These are phyloP conservation scores for Sinotaia quadrata DNA, from an alignment of 2,888 invertebrate genomes.

Conservation along the genomic window DNA sequence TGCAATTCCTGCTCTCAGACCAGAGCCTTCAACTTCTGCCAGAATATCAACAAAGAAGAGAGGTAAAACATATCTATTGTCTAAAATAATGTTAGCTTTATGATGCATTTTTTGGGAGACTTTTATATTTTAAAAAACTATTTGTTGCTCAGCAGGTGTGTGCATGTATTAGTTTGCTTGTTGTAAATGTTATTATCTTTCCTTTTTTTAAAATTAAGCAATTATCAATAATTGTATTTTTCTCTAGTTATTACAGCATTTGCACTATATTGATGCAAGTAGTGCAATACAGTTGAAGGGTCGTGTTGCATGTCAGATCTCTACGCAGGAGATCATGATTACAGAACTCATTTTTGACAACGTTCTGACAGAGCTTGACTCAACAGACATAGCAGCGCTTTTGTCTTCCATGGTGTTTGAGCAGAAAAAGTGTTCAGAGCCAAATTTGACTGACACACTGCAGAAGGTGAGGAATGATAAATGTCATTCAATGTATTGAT, in stretches of 20 bases:
- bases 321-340: conserved; percentile 85
- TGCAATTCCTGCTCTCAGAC: conserved; percentile 85
- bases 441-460: conserved; percentile 77
- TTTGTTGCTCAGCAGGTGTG: too few relatives aligned
- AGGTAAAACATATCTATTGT: conserved; percentile 66
- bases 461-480: conserved; percentile 76
- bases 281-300: conserved; percentile 80
- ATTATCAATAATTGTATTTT: conserved; percentile 21
- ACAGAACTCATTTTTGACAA: conserved; percentile 95
- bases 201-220: too few relatives aligned
- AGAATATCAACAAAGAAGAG: conserved; percentile 85
- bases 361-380: conserved; percentile 86
- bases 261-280: conserved; percentile 84
- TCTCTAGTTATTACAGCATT: conserved; percentile 76
- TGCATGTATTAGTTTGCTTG: not conserved
- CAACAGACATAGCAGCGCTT: conserved; percentile 94
- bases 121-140: too few relatives aligned
- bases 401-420: conserved; percentile 95
- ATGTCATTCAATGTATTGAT: too few relatives aligned
- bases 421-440: conserved; percentile 78
- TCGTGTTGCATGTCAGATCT: conserved; percentile 88
- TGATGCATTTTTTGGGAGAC: too few relatives aligned
- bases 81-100: too few relatives aligned
- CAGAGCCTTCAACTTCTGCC: conserved; percentile 89
- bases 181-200: too few relatives aligned